A percentile compares a stretch with the other conserved stretches of the same genome.
Evolutionary conservation across 2,113 vertebrate species (phyloP).

Genomic region (Dromiciops gliroides): DNA sequence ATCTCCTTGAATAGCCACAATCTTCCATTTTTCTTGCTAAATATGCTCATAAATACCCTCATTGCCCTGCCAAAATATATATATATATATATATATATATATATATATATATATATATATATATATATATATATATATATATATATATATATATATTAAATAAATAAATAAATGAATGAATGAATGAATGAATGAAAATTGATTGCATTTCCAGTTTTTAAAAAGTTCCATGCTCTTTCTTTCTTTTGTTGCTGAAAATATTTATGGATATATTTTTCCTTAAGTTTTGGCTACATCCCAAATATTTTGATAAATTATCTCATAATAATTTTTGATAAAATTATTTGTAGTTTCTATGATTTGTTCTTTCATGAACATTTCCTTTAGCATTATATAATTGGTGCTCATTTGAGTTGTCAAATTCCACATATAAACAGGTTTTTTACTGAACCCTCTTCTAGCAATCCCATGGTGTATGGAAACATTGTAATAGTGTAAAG

Average conservation of each 20-base stretch:
- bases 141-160: no score
- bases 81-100: no score
- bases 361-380: neutral
- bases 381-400: neutral
- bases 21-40: slow-evolving; percentile 66
- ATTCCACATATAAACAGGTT: neutral
- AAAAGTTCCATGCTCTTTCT: neutral
- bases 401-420: neutral
- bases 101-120: no score
- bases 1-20: slow-evolving; percentile 55
- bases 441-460: neutral
- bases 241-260: neutral
- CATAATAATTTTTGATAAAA: neutral
- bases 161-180: no score
- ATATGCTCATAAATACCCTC: slow-evolving; percentile 47
- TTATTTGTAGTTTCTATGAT: neutral
- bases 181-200: no score
- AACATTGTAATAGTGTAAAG: neutral
- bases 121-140: no score
- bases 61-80: no score
- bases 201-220: neutral
- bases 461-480: neutral
- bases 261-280: neutral
- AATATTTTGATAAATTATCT: neutral
- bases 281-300: neutral